Evolutionary conservation across 1,140 invertebrate genomes (phyloP), one percentile per base, ranked within the genome.

Genomic region (Drosophila triauraria): DNA sequence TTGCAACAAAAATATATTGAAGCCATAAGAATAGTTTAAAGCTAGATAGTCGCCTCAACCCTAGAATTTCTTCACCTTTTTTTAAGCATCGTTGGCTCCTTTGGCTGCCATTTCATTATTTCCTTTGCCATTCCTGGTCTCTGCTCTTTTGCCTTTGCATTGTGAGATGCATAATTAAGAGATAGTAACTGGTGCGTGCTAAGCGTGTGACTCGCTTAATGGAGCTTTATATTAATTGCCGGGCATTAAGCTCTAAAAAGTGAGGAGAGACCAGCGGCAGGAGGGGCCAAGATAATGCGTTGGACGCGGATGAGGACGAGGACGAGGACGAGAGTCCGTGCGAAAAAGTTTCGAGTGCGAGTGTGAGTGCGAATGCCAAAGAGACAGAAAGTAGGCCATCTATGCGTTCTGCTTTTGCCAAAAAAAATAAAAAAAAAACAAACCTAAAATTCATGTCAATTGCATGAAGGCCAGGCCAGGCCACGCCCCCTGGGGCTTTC

Each of bases 381-480:
- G 30, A 60, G 27, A 25, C n/a, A 10, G 46, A 76, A 84, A 84
- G 67, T 64, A 72, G 82, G 77, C 62, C 77, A 80, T 48, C 65
- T 50, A 46, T 27, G 54, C 48, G 32, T 54, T 38, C 38, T 46
- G 43, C 44, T 50, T 50, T 23, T 48, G 65, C 43, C 57, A 65
- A 84, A 38, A 38, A 38, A 12, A 12, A 4, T 4, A 32, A 32
- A 8, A 32, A 32, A 20, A 32, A 15, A 54, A 8, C 13, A 12
- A 20, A 8, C 3, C 13, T 20, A 2, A 54, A 54, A 83, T 84
- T 58, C 68, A 76, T 88, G 84, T 88, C 84, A 88, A 78, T 78
- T 84, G 84, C 85, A 75, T 60, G 53, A 90, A 90, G 80, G 84
- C 85, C 78, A 74, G 42, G 51, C 77, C 58, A 51, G 32, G 20